These are phyloP conservation scores for Orthosia incerta DNA, from an alignment of 2,888 invertebrate species.

Conservation along the genomic window DNA sequence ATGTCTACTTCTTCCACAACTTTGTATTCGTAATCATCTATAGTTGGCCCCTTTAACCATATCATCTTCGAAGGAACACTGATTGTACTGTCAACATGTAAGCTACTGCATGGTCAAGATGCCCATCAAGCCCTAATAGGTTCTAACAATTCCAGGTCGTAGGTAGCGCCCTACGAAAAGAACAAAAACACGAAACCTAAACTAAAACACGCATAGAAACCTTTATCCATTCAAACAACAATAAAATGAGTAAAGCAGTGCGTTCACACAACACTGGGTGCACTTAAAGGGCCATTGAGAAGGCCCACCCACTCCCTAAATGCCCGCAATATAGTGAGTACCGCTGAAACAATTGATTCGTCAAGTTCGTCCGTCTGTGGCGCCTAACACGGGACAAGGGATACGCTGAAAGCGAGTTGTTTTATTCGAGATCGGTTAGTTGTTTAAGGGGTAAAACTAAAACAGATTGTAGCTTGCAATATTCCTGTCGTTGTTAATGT, in stretches of 20 bases:
- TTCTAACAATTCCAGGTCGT: too few relatives aligned
- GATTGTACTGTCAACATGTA: not conserved
- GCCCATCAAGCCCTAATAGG: not conserved
- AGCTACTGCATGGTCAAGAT: too few relatives aligned
- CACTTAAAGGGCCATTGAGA: constrained; percentile 58
- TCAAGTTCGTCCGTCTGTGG: constrained; percentile 74
- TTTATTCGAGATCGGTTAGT: too few relatives aligned
- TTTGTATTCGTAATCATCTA: too few relatives aligned
- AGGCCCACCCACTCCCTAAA: constrained; percentile 64
- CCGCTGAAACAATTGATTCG: constrained; percentile 82
- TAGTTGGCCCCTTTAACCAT: too few relatives aligned
- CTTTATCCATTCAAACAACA: constrained; percentile 30
- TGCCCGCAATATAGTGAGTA: constrained; percentile 55
- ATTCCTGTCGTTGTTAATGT: too few relatives aligned
- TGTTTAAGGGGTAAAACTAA: too few relatives aligned
- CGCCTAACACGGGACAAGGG: constrained; percentile 43
- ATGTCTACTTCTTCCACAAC: too few relatives aligned
- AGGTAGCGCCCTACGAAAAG: not conserved
- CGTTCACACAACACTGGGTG: constrained; percentile 53
- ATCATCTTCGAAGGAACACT: too few relatives aligned
- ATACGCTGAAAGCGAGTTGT: constrained; percentile 35
- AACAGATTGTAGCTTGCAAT: too few relatives aligned
- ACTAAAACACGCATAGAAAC: constrained; percentile 5
- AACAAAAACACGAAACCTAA: not conserved
- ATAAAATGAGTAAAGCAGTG: constrained; percentile 34